Evolutionary conservation across 35 echinoderm and acorn worm genomes (phyloP), one percentile per base, ranked within the genome.

Genomic region (Apostichopus parvimensis): DNA sequence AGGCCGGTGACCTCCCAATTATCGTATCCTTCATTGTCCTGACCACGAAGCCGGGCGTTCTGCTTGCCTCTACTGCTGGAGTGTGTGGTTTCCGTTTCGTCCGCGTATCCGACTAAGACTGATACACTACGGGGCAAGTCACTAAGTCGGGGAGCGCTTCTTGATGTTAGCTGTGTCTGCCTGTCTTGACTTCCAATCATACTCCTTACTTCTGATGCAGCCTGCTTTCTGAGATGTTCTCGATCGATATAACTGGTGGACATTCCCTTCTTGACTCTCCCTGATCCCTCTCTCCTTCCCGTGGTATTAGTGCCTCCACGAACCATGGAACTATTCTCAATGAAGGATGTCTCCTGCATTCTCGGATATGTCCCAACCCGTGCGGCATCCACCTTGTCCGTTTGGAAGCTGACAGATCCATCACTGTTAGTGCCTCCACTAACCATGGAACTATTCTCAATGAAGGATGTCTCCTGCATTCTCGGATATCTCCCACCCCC

Each of bases 391-490:
- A 71, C 85, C 21, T 68, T 56, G 0, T 87, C 85, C 24, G 85
- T 87, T 52, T 23, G 17, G 17, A 87, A 13, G 52, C 57, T 65
- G 6, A 87, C 85, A 20, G 85, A 87, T 71, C 9, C 56, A 87
- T n/a, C 12, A 0, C 13, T 22, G 18, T 54, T 64, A 18, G 9
- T 12, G n/a, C 13, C 25, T 34, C 53, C 55, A 56, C 24, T 61
- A 20, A 84, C 4, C n/a, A 12, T 58, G 2, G 81, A 84, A 84
- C 81, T 84, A 10, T 55, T 84, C 28, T 88, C 86, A 73, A 88
- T 88, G 62, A 88, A 88, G 10, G 86, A 88, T 68, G 86, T 88
- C 64, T 88, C 86, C 86, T 88, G 86, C 62, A 88, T 72, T 57
- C 86, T 88, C 4, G 86, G 86, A 64, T 72, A 88, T 17, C 55